Conservation (phyloP, 1,140 invertebrate species). For the Temnothorax curvispinosus region DNA sequence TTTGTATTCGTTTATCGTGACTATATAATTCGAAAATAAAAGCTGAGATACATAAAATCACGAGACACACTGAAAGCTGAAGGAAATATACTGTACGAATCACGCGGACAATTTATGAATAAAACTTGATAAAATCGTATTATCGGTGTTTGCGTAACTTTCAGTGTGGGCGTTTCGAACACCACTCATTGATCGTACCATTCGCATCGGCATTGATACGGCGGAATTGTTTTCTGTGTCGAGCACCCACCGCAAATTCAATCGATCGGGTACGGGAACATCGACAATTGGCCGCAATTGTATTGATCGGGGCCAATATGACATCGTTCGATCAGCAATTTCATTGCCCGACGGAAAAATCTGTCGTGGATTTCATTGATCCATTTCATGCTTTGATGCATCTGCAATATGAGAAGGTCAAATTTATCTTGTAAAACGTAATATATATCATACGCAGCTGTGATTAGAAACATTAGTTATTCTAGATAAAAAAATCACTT, state of each 20-base stretch:
- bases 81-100: slow-evolving; percentile 16
- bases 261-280: slow-evolving; percentile 61
- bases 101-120: slow-evolving; percentile 61
- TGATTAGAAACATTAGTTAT: background rate
- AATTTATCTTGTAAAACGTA: slow-evolving; percentile 34
- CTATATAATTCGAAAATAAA: background rate
- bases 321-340: slow-evolving; percentile 52
- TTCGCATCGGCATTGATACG: slow-evolving; percentile 30
- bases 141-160: slow-evolving; percentile 73
- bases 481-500: background rate
- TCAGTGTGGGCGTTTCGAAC: slow-evolving; percentile 69
- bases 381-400: slow-evolving; percentile 45
- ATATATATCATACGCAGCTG: background rate
- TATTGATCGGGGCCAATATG: slow-evolving; percentile 70
- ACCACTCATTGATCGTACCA: slow-evolving; percentile 63
- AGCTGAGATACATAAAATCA: background rate
- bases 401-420: slow-evolving; percentile 34
- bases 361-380: slow-evolving; percentile 27
- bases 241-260: slow-evolving; percentile 74
- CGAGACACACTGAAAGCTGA: background rate
- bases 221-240: slow-evolving; percentile 30
- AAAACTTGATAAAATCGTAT: slow-evolving; percentile 66
- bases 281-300: slow-evolving; percentile 76
- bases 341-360: slow-evolving; percentile 53
- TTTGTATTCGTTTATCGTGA: background rate